Conservation (phyloP, 2,797 vertebrate genomes). For the Coranthus polyacanthus region DNA sequence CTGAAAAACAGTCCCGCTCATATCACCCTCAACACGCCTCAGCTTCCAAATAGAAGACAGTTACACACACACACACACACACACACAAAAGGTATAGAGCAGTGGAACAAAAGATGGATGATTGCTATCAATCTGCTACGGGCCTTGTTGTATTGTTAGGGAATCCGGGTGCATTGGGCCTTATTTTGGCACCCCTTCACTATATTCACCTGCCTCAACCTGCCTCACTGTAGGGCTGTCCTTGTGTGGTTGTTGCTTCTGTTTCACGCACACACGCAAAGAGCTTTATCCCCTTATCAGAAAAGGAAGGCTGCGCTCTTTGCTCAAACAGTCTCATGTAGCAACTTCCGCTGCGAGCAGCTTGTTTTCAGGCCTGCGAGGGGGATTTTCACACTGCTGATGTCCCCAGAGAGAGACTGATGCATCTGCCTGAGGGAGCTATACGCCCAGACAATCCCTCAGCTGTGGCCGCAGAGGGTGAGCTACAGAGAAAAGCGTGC, state of each 20-base stretch:
- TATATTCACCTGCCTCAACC: conserved; percentile 70
- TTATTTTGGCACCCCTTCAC: conserved; percentile 70
- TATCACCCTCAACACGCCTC: conserved; percentile 60
- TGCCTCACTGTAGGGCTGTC: conserved; percentile 63
- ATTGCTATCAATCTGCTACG: conserved; percentile 69
- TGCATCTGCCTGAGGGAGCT: conserved; percentile 65
- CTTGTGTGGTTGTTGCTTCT: conserved; percentile 68
- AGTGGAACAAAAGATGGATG: conserved; percentile 70
- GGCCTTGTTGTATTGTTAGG: conserved; percentile 66
- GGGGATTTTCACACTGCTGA: conserved; percentile 76
- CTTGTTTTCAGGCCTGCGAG: conserved; percentile 71
- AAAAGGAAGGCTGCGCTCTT: conserved; percentile 79
- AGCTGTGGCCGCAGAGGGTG: conserved; percentile 52
- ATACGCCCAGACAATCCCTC: conserved; percentile 45
- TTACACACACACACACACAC: conserved; percentile 23
- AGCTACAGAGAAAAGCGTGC: conserved; percentile 43
- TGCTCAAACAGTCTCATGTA: conserved; percentile 78
- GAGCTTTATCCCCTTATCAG: conserved; percentile 78
- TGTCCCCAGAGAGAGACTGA: conserved; percentile 68
- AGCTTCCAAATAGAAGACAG: conserved; percentile 46
- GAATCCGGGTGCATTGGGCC: conserved; percentile 71
- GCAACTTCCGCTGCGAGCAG: conserved; percentile 81
- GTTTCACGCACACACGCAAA: conserved; percentile 31
- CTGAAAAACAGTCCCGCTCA: conserved; percentile 64
- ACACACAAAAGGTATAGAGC: conserved; percentile 22